Conservation (phyloP, 2,113 vertebrate species). For the Xiphias gladius region DNA sequence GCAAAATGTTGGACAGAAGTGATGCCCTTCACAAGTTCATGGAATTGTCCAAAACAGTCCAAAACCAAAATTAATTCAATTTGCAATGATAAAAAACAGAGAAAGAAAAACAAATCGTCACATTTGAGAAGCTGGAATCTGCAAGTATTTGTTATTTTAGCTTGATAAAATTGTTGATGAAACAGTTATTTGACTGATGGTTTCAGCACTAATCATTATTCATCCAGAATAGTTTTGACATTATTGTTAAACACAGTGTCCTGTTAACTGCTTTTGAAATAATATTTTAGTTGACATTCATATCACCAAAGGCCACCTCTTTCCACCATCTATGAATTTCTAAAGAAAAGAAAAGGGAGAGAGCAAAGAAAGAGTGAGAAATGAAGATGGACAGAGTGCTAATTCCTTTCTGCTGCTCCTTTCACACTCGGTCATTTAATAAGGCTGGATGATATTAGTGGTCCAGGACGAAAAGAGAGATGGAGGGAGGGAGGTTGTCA, state of each 20-base stretch:
- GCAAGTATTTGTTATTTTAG: not conserved
- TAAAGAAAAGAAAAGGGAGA: constrained; percentile 42
- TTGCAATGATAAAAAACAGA: not conserved
- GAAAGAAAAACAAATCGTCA: not conserved
- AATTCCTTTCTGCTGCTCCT: constrained; percentile 57
- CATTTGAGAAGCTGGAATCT: not conserved
- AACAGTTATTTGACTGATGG: not conserved
- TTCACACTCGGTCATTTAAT: constrained; percentile 63
- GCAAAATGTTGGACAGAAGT: no score
- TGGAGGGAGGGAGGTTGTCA: constrained; percentile 47
- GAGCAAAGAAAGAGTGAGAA: constrained; percentile 34
- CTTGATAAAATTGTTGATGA: not conserved
- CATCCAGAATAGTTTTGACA: not conserved
- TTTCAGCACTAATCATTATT: not conserved
- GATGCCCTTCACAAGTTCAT: no score
- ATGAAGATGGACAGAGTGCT: constrained; percentile 47
- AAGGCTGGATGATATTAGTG: constrained; percentile 54
- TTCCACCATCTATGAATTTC: constrained; percentile 27
- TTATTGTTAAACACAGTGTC: not conserved
- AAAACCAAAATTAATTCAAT: not conserved
- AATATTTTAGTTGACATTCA: constrained; percentile 17
- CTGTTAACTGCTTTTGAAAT: constrained; percentile 29
- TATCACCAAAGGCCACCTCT: not conserved
- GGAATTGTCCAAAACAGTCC: no score
- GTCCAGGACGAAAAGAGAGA: constrained; percentile 25